These are phyloP conservation scores for Trachelus tabidus DNA, from an alignment of 2,888 invertebrate species.

Conservation along the genomic window DNA sequence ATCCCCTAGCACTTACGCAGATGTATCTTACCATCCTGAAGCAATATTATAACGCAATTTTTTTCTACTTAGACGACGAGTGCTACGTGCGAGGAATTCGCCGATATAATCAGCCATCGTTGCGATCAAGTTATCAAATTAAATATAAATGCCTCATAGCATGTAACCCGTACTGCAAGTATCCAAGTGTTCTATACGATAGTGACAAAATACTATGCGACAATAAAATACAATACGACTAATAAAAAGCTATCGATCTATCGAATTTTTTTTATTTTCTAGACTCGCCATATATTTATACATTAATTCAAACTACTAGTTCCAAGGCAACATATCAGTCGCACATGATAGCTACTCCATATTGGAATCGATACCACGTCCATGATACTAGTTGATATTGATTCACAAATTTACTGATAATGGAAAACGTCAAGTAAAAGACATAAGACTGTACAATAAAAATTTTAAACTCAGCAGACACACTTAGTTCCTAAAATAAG, in stretches of 20 bases:
- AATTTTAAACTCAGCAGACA: background rate
- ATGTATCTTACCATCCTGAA: background rate
- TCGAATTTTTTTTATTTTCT: too few relatives aligned
- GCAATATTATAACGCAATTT: constrained; percentile 11
- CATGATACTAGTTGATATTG: too few relatives aligned
- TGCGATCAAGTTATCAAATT: background rate
- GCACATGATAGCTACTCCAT: too few relatives aligned
- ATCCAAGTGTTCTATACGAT: background rate
- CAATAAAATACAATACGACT: too few relatives aligned
- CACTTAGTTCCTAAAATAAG: background rate
- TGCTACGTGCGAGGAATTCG: background rate
- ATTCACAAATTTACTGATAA: background rate
- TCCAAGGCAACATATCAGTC: too few relatives aligned
- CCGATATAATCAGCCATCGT: background rate
- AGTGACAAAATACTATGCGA: background rate
- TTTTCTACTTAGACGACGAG: constrained; percentile 5
- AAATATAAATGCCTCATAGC: too few relatives aligned
- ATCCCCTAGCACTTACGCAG: background rate
- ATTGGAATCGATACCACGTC: too few relatives aligned
- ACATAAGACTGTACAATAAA: background rate
- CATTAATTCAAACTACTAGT: too few relatives aligned
- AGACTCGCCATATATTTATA: background rate
- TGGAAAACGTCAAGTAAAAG: background rate
- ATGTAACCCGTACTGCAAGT: too few relatives aligned
- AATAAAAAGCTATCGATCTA: background rate